Evolutionary conservation across 2,797 vertebrate genomes (phyloP), one percentile per base, ranked within the genome.

Genomic region (Acrocephalus scirpaceus): DNA sequence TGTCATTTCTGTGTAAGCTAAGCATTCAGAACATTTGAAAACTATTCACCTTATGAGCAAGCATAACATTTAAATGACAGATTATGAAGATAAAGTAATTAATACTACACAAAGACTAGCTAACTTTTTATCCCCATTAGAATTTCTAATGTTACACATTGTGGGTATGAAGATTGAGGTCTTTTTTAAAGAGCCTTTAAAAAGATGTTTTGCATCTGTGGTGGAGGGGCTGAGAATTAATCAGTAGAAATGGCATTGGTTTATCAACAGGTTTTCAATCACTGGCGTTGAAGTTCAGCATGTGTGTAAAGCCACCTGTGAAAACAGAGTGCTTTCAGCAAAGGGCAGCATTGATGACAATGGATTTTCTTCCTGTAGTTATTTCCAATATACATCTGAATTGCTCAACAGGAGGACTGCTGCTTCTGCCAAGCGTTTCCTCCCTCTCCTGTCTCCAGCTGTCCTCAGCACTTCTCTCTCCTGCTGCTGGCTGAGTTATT

Each of bases 401-500:
- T 67, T 64, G 56, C 64, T 93, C 70, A 30, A 16, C 3, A 42
- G 76, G 38, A 79, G 18, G 15, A 61, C 16, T 44, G 53, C 78
- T 78, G 18, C 44, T 57, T 50, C 76, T 76, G 70, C 72, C 94
- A 88, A n/a, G 11, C 4, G 0, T 10, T 56, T 38, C 69, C 15
- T 77, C 75, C 75, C 47, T 58, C 45, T 86, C 60, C 69, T 51
- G 38, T 65, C 65, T 47, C 30, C 74, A 85, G 3, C 51, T 71
- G 53, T 19, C 62, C 90, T 45, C 54, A 48, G 61, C 74, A 40
- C 54, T 82, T 34, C 36, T 36, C 67, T 82, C n/a, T 84, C 53
- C 77, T 79, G 86, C 62, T 32, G 30, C 76, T 84, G 14, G 30
- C 64, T 82, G 75, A 94, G 45, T 94, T 87, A 95, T 72, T 93